Conservation (phyloP, 1,140 invertebrate species). For the Trachymyrmex cornetzi region DNA sequence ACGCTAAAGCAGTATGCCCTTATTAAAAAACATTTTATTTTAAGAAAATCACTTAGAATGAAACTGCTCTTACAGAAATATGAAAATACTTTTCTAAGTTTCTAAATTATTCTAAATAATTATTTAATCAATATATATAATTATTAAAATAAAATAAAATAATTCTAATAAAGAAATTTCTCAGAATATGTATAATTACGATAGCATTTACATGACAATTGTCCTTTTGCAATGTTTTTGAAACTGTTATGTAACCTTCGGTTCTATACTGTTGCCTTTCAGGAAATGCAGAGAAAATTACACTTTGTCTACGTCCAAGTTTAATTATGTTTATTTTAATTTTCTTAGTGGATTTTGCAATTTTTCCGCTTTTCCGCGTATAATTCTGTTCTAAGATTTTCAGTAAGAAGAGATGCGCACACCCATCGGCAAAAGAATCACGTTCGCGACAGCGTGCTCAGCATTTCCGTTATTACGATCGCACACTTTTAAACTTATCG, state of each 20-base stretch:
- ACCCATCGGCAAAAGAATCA: conserved; percentile 1
- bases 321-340: conserved; percentile 14
- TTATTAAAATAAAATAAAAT: not conserved
- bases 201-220: not conserved
- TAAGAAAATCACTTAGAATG: not conserved
- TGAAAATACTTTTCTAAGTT: not conserved
- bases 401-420: not conserved
- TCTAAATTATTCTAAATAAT: not conserved
- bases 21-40: not conserved
- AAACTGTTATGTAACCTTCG: conserved; percentile 11
- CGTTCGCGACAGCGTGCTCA: conserved; percentile 18
- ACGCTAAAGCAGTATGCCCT: not conserved
- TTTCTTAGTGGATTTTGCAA: not conserved
- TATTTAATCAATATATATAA: conserved; percentile 11
- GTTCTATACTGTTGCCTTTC: not conserved
- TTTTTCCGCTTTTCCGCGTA: not conserved
- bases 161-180: not conserved
- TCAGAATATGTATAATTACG: not conserved
- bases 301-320: not conserved
- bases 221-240: not conserved
- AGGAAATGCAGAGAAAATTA: conserved; percentile 11
- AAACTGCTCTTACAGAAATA: not conserved
- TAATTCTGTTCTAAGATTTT: conserved; percentile 11
- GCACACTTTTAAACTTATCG: not conserved
- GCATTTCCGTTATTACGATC: not conserved